Evolutionary conservation across 2,888 invertebrate species (phyloP).

Genomic region (Choristoneura rosaceana): DNA sequence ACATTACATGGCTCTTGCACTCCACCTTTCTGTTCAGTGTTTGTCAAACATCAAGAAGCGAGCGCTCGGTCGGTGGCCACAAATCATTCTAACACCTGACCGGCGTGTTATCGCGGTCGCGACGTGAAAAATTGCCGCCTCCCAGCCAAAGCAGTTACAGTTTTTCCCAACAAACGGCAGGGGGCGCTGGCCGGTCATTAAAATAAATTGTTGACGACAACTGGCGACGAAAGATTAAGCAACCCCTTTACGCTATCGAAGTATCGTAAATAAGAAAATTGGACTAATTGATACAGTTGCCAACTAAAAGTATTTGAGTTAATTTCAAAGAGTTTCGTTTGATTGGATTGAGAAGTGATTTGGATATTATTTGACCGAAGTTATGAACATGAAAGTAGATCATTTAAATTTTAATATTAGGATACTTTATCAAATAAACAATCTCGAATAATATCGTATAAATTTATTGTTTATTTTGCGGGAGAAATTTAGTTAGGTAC

Average conservation of each 20-base stretch:
- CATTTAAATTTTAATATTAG: no score
- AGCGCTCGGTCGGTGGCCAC: slow-evolving; percentile 58
- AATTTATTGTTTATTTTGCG: no score
- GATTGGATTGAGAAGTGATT: slow-evolving; percentile 16
- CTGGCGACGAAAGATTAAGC: slow-evolving; percentile 52
- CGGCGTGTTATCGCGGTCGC: slow-evolving; percentile 72
- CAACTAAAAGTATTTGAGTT: slow-evolving; percentile 25
- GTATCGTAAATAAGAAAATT: slow-evolving; percentile 40
- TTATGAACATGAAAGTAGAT: background rate
- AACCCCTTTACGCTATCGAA: slow-evolving; percentile 36
- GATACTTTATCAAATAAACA: no score
- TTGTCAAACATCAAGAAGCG: slow-evolving; percentile 62
- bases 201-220: slow-evolving; percentile 77
- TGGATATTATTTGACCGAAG: background rate
- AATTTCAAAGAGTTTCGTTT: slow-evolving; percentile 25
- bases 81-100: slow-evolving; percentile 84
- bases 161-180: slow-evolving; percentile 67
- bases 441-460: no score
- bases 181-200: slow-evolving; percentile 68
- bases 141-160: slow-evolving; percentile 64
- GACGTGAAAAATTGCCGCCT: slow-evolving; percentile 82
- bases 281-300: slow-evolving; percentile 31
- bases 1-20: slow-evolving; percentile 13
- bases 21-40: slow-evolving; percentile 44
- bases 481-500: no score